phyloP scores from a whole-genome alignment of 2,797 vertebrate genomes.

The Adrianichthys oophorus region DNA sequence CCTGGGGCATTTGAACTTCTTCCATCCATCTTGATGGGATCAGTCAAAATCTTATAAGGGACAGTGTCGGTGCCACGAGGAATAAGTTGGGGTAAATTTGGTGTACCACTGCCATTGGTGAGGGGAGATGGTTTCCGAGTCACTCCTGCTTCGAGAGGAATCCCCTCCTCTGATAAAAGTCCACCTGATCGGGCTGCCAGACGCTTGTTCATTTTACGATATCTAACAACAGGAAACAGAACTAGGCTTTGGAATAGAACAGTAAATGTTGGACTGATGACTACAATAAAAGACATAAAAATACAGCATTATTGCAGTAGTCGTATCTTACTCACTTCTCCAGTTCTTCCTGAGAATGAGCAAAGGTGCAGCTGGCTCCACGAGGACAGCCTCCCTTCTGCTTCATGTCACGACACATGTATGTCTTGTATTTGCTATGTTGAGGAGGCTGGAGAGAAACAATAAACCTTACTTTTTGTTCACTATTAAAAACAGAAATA shows the following conservation, averaged over 20 bases:
- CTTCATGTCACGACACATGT: slow-evolving; percentile 99
- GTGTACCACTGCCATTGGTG: slow-evolving; percentile 87
- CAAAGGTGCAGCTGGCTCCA: slow-evolving; percentile 97
- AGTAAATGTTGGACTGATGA: neutral
- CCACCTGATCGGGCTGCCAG: slow-evolving; percentile 84
- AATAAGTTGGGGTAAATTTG: slow-evolving; percentile 87
- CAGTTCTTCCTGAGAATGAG: slow-evolving; percentile 98
- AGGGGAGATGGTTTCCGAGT: slow-evolving; percentile 86
- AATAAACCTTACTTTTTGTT: neutral
- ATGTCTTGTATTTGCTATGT: slow-evolving; percentile 99
- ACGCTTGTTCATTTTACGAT: slow-evolving; percentile 98
- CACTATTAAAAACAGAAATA: too few species aligned
- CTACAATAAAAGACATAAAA: neutral
- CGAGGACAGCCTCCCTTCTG: slow-evolving; percentile 98
- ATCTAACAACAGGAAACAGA: slow-evolving; percentile 71
- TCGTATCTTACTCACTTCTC: slow-evolving; percentile 86
- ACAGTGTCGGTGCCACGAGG: slow-evolving; percentile 88
- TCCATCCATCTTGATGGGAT: slow-evolving; percentile 88
- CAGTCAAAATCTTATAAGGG: slow-evolving; percentile 84
- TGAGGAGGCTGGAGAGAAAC: slow-evolving; percentile 85
- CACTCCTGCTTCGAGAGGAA: slow-evolving; percentile 81
- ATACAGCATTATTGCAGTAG: neutral
- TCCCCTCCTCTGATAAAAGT: slow-evolving; percentile 87
- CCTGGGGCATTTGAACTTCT: slow-evolving; percentile 90
- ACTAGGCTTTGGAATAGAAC: too few species aligned